Conservation (phyloP, 1,140 invertebrate genomes). For the Eumaeus atala region DNA sequence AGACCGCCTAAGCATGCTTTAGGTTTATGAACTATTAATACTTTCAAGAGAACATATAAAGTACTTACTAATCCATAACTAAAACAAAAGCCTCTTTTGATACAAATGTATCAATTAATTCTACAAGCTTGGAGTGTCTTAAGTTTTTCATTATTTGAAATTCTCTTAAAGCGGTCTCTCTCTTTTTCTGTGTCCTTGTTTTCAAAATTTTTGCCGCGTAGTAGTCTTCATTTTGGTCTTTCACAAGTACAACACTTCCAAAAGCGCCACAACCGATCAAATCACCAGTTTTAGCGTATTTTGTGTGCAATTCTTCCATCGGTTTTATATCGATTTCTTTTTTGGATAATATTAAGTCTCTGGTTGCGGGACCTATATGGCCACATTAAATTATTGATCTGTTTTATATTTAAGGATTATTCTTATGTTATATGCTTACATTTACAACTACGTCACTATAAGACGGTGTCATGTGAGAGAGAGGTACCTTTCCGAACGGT, state of each 20-base stretch:
- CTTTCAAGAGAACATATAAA: background rate
- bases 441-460: too few species aligned
- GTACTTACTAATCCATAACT: conserved; percentile 94
- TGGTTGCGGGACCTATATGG: conserved; percentile 17
- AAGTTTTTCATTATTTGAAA: conserved; percentile 94
- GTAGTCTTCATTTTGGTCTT: conserved; percentile 80
- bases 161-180: conserved; percentile 87
- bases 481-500: too few species aligned
- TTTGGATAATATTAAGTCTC: conserved; percentile 9
- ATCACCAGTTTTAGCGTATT: conserved; percentile 62
- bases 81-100: conserved; percentile 90
- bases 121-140: conserved; percentile 91
- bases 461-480: too few species aligned
- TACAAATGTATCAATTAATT: conserved; percentile 91
- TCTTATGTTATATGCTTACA: too few species aligned
- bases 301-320: conserved; percentile 25
- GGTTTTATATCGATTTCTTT: conserved; percentile 20
- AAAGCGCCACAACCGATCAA: conserved; percentile 89
- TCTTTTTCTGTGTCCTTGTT: conserved; percentile 86
- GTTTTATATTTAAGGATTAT: too few species aligned
- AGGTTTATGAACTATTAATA: too few species aligned
- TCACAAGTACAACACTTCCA: conserved; percentile 83
- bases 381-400: too few species aligned
- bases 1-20: too few species aligned
- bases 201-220: conserved; percentile 95